Percentiles rank a stretch among this genome's conserved stretches.
These are phyloP conservation scores for Misgurnus anguillicaudatus DNA, from an alignment of 2,113 vertebrate genomes.

Conservation along the genomic window DNA sequence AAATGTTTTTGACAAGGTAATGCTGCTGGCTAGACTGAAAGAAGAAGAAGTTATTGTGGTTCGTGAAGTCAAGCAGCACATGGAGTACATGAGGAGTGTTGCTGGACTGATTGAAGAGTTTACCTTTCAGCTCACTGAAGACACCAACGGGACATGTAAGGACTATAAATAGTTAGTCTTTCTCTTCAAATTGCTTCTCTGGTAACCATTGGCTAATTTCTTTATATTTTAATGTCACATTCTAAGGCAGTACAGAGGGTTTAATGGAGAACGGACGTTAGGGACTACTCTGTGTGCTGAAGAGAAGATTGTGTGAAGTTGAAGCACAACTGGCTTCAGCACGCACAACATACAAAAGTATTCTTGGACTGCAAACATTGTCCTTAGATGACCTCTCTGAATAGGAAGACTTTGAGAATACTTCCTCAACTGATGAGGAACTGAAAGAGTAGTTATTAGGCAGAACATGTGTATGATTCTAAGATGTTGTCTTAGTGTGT, in stretches of 20 bases:
- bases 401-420: too few relatives aligned
- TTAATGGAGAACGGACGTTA: too few relatives aligned
- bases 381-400: too few relatives aligned
- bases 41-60: slow-evolving; percentile 12
- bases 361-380: too few relatives aligned
- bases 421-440: slow-evolving; percentile 11
- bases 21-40: slow-evolving; percentile 14
- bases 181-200: too few relatives aligned
- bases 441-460: slow-evolving; percentile 4
- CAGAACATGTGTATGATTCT: not conserved
- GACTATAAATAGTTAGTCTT: not conserved
- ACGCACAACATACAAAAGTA: too few relatives aligned
- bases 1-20: slow-evolving; percentile 7
- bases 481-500: not conserved
- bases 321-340: too few relatives aligned
- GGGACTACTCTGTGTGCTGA: too few relatives aligned
- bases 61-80: slow-evolving; percentile 7
- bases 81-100: slow-evolving; percentile 13
- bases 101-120: slow-evolving; percentile 14
- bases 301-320: too few relatives aligned
- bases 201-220: too few relatives aligned
- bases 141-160: not conserved
- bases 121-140: slow-evolving; percentile 3
- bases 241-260: too few relatives aligned
- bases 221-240: too few relatives aligned